Percentiles rank a stretch among this genome's conserved stretches.
Conservation (phyloP, 2,888 invertebrate species). For the Aproaerema taeniolella region DNA sequence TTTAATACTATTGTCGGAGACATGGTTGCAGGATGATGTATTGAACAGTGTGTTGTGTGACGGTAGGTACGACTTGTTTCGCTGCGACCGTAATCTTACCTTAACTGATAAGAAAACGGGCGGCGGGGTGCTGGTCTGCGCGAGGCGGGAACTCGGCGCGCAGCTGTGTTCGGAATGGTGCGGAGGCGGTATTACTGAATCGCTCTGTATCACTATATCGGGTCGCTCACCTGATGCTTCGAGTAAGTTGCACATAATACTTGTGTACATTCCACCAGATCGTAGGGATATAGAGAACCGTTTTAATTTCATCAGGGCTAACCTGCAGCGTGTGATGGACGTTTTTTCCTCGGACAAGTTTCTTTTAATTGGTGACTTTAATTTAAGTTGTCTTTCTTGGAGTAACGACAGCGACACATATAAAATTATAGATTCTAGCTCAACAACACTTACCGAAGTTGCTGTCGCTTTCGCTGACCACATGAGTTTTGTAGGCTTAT, state of each 20-base stretch:
- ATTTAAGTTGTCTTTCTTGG: neutral
- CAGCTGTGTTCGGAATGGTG: neutral
- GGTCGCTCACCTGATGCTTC: neutral
- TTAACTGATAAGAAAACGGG: neutral
- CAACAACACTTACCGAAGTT: neutral
- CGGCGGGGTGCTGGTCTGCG: conserved; percentile 3
- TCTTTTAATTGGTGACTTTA: neutral
- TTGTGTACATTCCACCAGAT: neutral
- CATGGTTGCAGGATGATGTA: conserved; percentile 5
- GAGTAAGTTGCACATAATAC: neutral
- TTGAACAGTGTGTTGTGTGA: conserved; percentile 2
- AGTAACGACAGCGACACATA: neutral
- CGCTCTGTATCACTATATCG: neutral
- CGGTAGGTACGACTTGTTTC: conserved; percentile 1
- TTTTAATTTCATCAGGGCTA: neutral
- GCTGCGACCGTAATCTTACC: neutral
- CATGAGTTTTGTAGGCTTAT: neutral
- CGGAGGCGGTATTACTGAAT: neutral
- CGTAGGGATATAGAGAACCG: neutral
- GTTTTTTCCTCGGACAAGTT: neutral
- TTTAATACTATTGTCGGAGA: neutral
- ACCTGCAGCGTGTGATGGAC: neutral
- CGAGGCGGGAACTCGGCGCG: neutral
- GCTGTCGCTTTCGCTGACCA: neutral
- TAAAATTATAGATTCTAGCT: neutral